Evolutionary conservation across 2,113 vertebrate genomes (phyloP).

Genomic region (Phainopepla nitens): DNA sequence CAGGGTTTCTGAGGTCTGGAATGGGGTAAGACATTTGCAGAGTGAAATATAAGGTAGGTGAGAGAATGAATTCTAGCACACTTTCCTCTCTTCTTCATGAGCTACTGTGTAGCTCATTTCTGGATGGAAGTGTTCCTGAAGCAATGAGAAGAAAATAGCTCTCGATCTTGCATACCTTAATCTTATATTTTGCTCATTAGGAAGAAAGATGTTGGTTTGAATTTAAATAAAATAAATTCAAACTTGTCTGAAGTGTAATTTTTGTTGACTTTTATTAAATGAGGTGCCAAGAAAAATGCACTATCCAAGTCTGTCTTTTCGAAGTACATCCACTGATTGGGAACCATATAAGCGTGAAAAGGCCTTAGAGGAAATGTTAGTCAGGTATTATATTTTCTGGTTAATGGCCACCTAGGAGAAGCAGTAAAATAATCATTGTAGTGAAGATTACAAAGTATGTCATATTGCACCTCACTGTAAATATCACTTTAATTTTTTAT

Average conservation of each 20-base stretch:
- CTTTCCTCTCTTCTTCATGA: neutral
- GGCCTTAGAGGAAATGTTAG: neutral
- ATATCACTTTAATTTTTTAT: constrained; percentile 31
- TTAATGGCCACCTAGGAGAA: neutral
- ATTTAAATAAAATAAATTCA: neutral
- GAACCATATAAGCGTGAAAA: neutral
- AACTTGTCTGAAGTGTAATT: neutral
- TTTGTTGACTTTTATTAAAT: neutral
- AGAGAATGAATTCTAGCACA: neutral
- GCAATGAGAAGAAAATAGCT: neutral
- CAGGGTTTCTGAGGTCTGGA: neutral
- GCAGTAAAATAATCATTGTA: neutral
- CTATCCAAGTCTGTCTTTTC: neutral
- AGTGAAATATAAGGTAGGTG: neutral
- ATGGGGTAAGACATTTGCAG: neutral
- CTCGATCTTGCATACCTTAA: neutral
- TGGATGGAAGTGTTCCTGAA: neutral
- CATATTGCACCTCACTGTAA: neutral
- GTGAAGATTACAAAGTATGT: neutral
- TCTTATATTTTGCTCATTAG: neutral
- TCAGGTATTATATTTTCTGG: neutral
- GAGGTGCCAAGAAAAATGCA: neutral
- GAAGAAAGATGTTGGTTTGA: neutral
- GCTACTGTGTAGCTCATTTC: neutral
- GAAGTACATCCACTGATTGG: neutral